Base-by-base conservation (phyloP, 2,888 invertebrate genomes). In the Cecidostiba fungosa region DNA sequence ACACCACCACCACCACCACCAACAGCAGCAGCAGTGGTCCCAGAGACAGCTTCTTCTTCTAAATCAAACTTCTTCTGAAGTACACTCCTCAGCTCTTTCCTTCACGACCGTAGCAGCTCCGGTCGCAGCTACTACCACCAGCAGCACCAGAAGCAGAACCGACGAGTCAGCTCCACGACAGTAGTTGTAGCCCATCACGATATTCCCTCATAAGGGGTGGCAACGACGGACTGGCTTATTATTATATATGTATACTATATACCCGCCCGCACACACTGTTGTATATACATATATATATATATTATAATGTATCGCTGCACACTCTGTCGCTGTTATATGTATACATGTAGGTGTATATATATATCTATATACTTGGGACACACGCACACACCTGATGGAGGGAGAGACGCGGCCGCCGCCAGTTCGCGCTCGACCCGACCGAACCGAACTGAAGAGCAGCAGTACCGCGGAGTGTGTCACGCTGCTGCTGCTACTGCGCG, bases 401-500 rank as follows among this genome's bases (percentile, higher is more conserved):
- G n/a, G 54, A 59, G 54, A 59, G 54, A 59, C 54, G 54, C 54
- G 54, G 23, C 54, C n/a, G 54, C 54, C 54, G 54, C 54, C 54
- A 59, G 54, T 59, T 59, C 54, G 23, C 66, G 23, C 66, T 66
- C 66, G 66, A 66, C 26, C 66, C 66, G 66, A 66, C 66, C 66
- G 66, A 66, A 66, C 66, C 43, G 73, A 43, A 73, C 73, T 73
- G 43, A 73, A 66, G 26, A 66, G 29, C 66, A 62, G 23, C 47
- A 43, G 73, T 16, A 62, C 26, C 26, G 26, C 26, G 70, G 39
- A 39, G 70, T 39, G 72, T 39, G 39, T n/a, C 39, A 43, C 72
- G 72, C 72, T 36, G 72, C 72, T 70, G 70, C 70, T 72, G 36
- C 72, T 72, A 23, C 70, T 59, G 77, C 77, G 59, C 36, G 36